A percentile compares a stretch with the other conserved stretches of the same genome.
Evolutionary conservation across 2,888 invertebrate species (phyloP).

Genomic region (Nudaria mundana): DNA sequence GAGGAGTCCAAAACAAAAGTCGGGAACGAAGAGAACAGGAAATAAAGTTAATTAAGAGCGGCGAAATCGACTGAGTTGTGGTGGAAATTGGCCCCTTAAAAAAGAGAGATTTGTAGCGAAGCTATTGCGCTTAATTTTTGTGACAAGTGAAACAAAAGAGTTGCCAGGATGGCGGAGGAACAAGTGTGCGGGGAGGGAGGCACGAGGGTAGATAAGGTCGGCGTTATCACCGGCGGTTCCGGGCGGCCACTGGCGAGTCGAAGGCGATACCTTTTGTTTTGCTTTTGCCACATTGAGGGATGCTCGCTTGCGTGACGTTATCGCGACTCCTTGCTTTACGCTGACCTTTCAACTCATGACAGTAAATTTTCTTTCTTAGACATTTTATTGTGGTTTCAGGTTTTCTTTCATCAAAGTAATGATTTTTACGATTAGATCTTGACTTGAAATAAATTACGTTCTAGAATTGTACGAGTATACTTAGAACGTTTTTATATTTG

Average conservation of each 20-base stretch:
- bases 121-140: constrained; percentile 81
- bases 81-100: constrained; percentile 80
- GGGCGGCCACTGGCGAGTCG: constrained; percentile 73
- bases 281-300: constrained; percentile 76
- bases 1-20: constrained; percentile 77
- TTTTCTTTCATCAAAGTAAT: constrained; percentile 49
- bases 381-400: constrained; percentile 52
- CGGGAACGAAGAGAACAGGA: constrained; percentile 76
- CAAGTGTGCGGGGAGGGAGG: constrained; percentile 37
- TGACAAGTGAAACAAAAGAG: constrained; percentile 81
- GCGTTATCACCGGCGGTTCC: constrained; percentile 72
- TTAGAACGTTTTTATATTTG: no score
- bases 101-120: constrained; percentile 79
- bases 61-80: constrained; percentile 81
- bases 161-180: constrained; percentile 60
- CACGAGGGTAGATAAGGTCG: constrained; percentile 68
- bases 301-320: constrained; percentile 76
- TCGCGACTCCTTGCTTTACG: constrained; percentile 57
- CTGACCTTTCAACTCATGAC: constrained; percentile 72
- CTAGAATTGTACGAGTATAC: not conserved
- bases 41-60: constrained; percentile 82
- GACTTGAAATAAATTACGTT: constrained; percentile 1
- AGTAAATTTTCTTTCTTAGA: constrained; percentile 73
- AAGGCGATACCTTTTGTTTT: constrained; percentile 78
- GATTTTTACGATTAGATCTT: constrained; percentile 47